Conservation (phyloP, 2,113 vertebrate genomes). For the Eretmochelys imbricata region DNA sequence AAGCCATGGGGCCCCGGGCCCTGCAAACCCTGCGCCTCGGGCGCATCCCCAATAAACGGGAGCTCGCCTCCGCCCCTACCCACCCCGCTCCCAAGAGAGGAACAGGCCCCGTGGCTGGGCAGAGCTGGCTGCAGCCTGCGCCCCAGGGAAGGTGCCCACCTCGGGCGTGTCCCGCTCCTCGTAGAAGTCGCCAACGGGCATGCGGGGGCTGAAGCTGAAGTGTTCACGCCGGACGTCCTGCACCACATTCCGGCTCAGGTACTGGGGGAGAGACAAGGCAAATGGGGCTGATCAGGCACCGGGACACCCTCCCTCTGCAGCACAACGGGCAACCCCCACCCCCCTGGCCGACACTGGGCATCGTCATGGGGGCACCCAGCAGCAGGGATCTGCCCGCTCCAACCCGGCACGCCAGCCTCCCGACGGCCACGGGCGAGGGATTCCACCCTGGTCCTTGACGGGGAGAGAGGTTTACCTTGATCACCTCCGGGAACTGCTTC, state of each 20-base stretch:
- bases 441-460: rapidly evolving
- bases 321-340: not conserved
- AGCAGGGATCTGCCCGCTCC: not conserved
- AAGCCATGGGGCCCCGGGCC: not conserved
- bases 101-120: too few species aligned
- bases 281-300: not conserved
- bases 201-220: slow-evolving; percentile 98
- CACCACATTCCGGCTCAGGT: slow-evolving; percentile 89
- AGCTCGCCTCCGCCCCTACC: not conserved
- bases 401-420: too few species aligned
- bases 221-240: slow-evolving; percentile 91
- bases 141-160: slow-evolving; percentile 76
- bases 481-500: slow-evolving; percentile 97
- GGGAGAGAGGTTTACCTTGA: slow-evolving; percentile 82
- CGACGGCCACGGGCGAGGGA: not conserved
- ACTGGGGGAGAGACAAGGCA: slow-evolving; percentile 75
- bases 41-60: not conserved
- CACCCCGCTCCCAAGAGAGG: too few species aligned
- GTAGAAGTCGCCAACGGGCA: slow-evolving; percentile 97
- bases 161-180: slow-evolving; percentile 91
- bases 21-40: not conserved
- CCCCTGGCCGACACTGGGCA: too few species aligned
- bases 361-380: too few species aligned
- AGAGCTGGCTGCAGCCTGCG: not conserved
- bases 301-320: too few species aligned